phyloP scores from a whole-genome alignment of 2,113 vertebrate genomes.

The Loxodonta africana region DNA sequence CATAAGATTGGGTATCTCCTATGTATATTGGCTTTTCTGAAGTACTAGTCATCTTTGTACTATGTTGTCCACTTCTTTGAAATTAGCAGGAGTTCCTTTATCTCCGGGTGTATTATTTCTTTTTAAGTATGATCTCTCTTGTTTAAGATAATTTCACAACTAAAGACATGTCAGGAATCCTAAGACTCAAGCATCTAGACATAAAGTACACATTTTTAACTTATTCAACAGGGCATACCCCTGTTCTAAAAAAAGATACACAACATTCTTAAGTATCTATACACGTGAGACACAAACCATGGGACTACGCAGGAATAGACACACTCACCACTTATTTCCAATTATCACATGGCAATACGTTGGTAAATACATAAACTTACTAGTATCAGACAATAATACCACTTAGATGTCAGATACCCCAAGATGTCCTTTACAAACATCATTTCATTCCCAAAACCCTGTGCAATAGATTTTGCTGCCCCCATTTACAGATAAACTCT shows the following conservation, averaged over 20 bases:
- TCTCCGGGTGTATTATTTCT: neutral
- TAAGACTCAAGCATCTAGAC: neutral
- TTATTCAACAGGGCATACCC: neutral
- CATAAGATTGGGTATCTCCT: neutral
- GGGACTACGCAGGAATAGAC: neutral
- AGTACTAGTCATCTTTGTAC: neutral
- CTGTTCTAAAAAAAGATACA: neutral
- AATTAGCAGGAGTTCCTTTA: neutral
- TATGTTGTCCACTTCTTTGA: neutral
- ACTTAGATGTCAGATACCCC: neutral
- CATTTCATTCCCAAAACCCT: neutral
- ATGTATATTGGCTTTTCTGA: neutral
- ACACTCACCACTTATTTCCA: neutral
- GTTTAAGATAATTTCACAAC: conserved; percentile 38
- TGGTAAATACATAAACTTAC: neutral
- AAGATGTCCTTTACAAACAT: neutral
- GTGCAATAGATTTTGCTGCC: neutral
- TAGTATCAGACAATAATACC: neutral
- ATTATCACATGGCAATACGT: neutral
- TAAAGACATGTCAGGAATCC: neutral
- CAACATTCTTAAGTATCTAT: neutral
- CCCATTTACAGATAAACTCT: neutral
- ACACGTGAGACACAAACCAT: neutral
- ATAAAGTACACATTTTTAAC: conserved; percentile 49
- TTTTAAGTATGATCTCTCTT: neutral